Conservation (phyloP, 2,113 vertebrate species). For the Plecotus auritus region DNA sequence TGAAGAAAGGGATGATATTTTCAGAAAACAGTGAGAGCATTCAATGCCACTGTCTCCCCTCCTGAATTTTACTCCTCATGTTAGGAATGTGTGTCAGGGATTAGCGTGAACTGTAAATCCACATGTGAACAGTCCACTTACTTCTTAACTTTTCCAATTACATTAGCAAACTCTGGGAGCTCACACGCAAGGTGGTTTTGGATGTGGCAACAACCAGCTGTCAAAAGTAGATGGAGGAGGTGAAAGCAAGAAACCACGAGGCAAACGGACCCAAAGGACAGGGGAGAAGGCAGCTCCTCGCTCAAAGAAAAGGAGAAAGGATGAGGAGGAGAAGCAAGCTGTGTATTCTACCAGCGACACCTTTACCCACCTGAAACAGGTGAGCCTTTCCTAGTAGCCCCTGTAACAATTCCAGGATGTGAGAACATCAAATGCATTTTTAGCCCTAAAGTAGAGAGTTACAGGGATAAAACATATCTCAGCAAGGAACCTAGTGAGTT, state of each 20-base stretch:
- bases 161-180: slow-evolving; percentile 80
- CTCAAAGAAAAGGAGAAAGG: slow-evolving; percentile 92
- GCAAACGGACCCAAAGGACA: slow-evolving; percentile 83
- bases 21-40: background rate
- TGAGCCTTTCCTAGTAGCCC: slow-evolving; percentile 50
- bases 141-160: slow-evolving; percentile 59
- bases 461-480: background rate
- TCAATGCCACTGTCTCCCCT: background rate
- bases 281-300: slow-evolving; percentile 88
- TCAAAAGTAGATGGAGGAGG: slow-evolving; percentile 82
- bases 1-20: background rate
- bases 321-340: slow-evolving; percentile 90
- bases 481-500: background rate
- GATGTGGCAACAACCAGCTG: slow-evolving; percentile 80
- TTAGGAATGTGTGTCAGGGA: background rate
- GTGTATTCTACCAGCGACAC: slow-evolving; percentile 83
- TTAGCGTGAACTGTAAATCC: background rate
- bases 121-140: background rate
- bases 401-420: background rate
- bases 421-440: background rate
- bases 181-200: slow-evolving; percentile 78
- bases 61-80: background rate
- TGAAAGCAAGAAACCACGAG: slow-evolving; percentile 90
- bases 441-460: background rate
- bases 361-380: slow-evolving; percentile 92